Conservation (phyloP, 2,888 invertebrate species). For the Zelleria hepariella region DNA sequence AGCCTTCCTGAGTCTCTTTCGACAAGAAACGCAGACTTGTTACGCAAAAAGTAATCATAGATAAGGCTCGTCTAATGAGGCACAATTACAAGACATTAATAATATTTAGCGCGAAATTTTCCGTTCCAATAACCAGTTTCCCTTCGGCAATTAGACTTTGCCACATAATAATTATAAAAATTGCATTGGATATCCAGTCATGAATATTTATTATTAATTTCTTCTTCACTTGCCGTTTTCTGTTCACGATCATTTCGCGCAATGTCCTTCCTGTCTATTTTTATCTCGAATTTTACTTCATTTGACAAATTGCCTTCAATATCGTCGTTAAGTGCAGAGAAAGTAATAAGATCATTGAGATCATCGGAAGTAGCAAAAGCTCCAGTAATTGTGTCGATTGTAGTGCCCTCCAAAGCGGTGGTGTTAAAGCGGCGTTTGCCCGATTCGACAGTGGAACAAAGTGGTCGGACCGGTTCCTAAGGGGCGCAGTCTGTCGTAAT, state of each 20-base stretch:
- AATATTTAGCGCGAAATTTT: not conserved
- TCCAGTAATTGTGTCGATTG: constrained; percentile 6
- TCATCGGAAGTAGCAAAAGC: not conserved
- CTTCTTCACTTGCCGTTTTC: too few species aligned
- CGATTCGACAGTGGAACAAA: constrained; percentile 40
- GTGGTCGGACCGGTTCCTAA: constrained; percentile 47
- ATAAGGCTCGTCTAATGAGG: not conserved
- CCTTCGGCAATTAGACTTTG: not conserved
- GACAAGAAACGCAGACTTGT: not conserved
- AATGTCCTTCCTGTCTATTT: too few species aligned
- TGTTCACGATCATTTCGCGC: too few species aligned
- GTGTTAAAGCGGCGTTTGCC: constrained; percentile 27
- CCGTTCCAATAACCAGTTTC: not conserved
- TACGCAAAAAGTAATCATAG: not conserved
- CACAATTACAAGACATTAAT: not conserved
- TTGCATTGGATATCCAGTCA: too few species aligned
- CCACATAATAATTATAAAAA: too few species aligned
- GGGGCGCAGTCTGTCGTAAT: constrained; percentile 29
- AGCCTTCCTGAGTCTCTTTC: not conserved
- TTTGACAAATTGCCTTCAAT: too few species aligned
- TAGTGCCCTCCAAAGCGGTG: constrained; percentile 12
- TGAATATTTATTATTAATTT: too few species aligned
- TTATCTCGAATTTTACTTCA: too few species aligned
- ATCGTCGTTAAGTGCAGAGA: too few species aligned
- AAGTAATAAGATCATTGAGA: not conserved